Evolutionary conservation across 2,888 invertebrate species (phyloP).

Genomic region (Thecocarcelia acutangulata): DNA sequence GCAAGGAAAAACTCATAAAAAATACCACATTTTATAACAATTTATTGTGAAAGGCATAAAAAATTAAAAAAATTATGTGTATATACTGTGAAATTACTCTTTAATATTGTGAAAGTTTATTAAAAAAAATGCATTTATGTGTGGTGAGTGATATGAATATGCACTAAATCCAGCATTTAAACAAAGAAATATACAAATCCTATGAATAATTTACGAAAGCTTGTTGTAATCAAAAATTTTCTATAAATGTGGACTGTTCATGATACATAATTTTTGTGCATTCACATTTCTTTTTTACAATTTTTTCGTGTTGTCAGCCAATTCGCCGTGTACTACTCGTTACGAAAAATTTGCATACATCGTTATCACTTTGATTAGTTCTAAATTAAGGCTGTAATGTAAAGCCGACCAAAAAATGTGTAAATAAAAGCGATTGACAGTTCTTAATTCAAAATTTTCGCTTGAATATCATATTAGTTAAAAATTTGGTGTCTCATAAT

Average conservation of each 20-base stretch:
- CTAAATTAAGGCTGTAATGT: slow-evolving; percentile 39
- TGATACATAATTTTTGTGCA: slow-evolving; percentile 62
- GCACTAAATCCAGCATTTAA: slow-evolving; percentile 48
- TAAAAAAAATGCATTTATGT: slow-evolving; percentile 1
- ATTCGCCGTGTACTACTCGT: slow-evolving; percentile 65
- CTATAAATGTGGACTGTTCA: neutral
- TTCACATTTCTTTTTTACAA: slow-evolving; percentile 58
- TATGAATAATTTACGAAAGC: neutral
- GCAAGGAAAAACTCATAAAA: slow-evolving; percentile 53
- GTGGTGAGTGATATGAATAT: slow-evolving; percentile 58
- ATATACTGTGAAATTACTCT: slow-evolving; percentile 6
- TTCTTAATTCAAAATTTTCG: neutral
- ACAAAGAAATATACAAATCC: neutral
- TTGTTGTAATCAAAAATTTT: neutral
- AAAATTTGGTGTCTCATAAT: too few relatives aligned
- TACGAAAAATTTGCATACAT: slow-evolving; percentile 55
- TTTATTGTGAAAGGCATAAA: slow-evolving; percentile 30
- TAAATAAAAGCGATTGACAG: slow-evolving; percentile 40
- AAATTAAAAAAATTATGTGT: slow-evolving; percentile 1
- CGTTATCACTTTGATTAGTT: slow-evolving; percentile 21
- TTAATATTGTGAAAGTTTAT: slow-evolving; percentile 56
- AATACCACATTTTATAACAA: slow-evolving; percentile 34
- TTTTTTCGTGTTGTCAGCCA: slow-evolving; percentile 54
- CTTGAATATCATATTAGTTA: too few relatives aligned
- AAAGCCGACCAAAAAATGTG: slow-evolving; percentile 13